These are phyloP conservation scores for Meiosimyza platycephala DNA, from an alignment of 2,888 invertebrate genomes.

Conservation along the genomic window DNA sequence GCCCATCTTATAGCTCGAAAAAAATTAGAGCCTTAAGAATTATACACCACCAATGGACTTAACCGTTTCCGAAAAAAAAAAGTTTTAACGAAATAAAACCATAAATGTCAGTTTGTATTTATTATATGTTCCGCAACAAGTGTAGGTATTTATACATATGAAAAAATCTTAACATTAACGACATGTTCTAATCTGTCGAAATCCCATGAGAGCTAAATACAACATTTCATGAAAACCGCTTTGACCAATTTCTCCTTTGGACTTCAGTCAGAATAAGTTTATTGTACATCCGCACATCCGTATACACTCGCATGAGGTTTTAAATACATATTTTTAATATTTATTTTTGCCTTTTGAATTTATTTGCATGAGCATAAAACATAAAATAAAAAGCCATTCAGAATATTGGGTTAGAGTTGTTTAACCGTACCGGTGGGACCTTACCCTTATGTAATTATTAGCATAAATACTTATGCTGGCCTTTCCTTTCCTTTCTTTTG, in stretches of 20 bases:
- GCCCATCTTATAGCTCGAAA: too few species aligned
- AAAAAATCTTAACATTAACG: too few species aligned
- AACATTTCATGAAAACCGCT: constrained; percentile 36
- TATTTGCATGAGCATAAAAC: neutral
- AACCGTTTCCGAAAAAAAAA: too few species aligned
- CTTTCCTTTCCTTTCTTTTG: neutral
- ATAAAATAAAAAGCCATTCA: neutral
- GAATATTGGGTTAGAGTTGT: too few species aligned
- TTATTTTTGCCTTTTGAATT: constrained; percentile 1
- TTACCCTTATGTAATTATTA: constrained; percentile 3
- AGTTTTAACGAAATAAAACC: too few species aligned
- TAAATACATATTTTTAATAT: neutral
- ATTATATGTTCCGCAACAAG: too few species aligned
- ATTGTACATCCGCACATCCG: neutral
- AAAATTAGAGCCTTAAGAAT: too few species aligned
- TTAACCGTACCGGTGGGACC: neutral
- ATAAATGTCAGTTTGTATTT: too few species aligned
- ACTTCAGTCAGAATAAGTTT: constrained; percentile 1
- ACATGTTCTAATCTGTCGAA: too few species aligned
- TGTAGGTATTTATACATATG: too few species aligned
- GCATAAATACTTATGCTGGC: constrained; percentile 3
- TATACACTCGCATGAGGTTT: neutral
- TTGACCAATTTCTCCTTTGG: constrained; percentile 23
- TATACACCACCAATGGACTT: too few species aligned
- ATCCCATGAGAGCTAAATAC: neutral